A percentile compares a stretch with the other conserved stretches of the same genome.
Evolutionary conservation across 2,888 invertebrate species (phyloP).

Genomic region (Seira musarum): DNA sequence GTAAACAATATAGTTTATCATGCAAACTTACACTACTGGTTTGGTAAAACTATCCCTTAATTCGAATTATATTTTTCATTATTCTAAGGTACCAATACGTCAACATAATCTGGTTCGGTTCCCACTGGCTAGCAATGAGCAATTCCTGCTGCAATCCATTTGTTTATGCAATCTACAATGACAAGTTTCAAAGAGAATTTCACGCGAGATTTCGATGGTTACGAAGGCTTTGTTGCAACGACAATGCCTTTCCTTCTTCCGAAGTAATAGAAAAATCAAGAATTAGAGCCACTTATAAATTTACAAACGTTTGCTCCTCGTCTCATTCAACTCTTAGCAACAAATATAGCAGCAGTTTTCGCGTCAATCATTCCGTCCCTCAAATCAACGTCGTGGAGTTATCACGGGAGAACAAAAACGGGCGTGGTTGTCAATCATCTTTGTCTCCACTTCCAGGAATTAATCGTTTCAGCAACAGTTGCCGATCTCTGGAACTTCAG

Average conservation of each 20-base stretch:
- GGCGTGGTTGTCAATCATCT: too few relatives aligned
- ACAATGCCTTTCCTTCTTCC: conserved; percentile 48
- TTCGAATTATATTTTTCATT: background rate
- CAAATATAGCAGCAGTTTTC: too few relatives aligned
- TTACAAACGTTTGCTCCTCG: conserved; percentile 24
- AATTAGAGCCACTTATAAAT: conserved; percentile 45
- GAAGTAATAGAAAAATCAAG: conserved; percentile 61
- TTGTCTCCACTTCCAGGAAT: too few relatives aligned
- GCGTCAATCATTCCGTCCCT: too few relatives aligned
- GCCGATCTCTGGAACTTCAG: too few relatives aligned
- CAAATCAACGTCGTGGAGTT: too few relatives aligned
- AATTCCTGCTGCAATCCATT: conserved; percentile 93
- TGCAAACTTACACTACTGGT: background rate
- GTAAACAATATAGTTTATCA: conserved; percentile 73
- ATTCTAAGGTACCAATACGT: conserved; percentile 81
- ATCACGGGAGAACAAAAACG: too few relatives aligned
- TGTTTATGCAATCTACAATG: conserved; percentile 91
- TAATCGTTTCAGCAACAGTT: too few relatives aligned
- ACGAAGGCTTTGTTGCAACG: conserved; percentile 50
- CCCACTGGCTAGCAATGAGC: conserved; percentile 85
- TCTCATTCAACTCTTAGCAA: too few relatives aligned
- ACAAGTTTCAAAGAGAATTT: conserved; percentile 79
- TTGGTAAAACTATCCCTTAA: background rate
- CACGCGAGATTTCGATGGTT: conserved; percentile 77
- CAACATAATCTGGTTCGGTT: conserved; percentile 89